Percentiles rank a stretch among this genome's conserved stretches.
phyloP scores from a whole-genome alignment of 2,888 invertebrate species.

The Dorcus hopei region DNA sequence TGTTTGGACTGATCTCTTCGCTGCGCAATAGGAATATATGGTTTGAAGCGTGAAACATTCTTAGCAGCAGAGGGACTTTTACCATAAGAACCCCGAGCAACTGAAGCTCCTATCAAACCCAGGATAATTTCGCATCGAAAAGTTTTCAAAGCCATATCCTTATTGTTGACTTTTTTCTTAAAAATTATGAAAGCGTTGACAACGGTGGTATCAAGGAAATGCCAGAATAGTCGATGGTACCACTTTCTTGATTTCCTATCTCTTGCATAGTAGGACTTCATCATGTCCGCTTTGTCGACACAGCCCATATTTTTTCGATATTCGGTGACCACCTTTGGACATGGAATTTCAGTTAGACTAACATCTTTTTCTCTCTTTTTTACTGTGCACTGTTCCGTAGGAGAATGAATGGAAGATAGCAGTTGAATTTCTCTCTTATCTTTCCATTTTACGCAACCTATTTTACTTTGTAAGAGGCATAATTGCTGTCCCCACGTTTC shows the following conservation, averaged over 20 bases:
- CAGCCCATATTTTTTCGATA: slow-evolving; percentile 23
- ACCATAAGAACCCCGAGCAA: not conserved
- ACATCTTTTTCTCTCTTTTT: slow-evolving; percentile 20
- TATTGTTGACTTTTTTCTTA: slow-evolving; percentile 8
- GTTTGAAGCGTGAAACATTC: not conserved
- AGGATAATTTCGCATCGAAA: slow-evolving; percentile 5
- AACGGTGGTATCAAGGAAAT: slow-evolving; percentile 14
- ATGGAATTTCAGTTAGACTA: slow-evolving; percentile 11
- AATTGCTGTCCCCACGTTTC: too few species aligned
- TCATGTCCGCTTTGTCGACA: slow-evolving; percentile 22
- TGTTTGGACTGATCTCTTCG: not conserved
- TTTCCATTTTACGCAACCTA: not conserved
- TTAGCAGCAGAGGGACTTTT: not conserved
- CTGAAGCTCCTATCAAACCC: slow-evolving; percentile 3
- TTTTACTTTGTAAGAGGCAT: not conserved
- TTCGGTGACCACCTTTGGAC: slow-evolving; percentile 21
- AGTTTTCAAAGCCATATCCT: slow-evolving; percentile 8
- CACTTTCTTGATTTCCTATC: slow-evolving; percentile 22
- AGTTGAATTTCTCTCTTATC: not conserved
- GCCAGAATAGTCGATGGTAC: slow-evolving; percentile 21
- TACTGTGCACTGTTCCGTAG: not conserved
- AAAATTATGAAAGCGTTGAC: slow-evolving; percentile 18
- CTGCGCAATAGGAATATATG: not conserved
- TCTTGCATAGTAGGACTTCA: slow-evolving; percentile 20
- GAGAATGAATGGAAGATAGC: not conserved